Evolutionary conservation across 2,113 vertebrate species (phyloP).

Genomic region (human): GRCh38 chr17:82062501-82063000

Average conservation of each 20-base stretch:
- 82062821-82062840: neutral
- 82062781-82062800: neutral
- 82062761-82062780: neutral
- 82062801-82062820: neutral
- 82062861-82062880: conserved; percentile 98
- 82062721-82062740: neutral
- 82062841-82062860: conserved; percentile 77
- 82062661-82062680: neutral
- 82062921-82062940: conserved; percentile 98
- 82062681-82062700: neutral
- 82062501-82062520: no score
- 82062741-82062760: no score
- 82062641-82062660: neutral
- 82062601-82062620: no score
- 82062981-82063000: conserved; percentile 45
- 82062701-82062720: neutral
- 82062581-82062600: neutral
- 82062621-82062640: neutral
- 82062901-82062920: conserved; percentile 96
- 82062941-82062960: conserved; percentile 94
- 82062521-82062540: neutral
- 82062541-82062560: neutral
- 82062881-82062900: conserved; percentile 94
- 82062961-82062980: conserved; percentile 92
- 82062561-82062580: neutral